Evolutionary conservation across 2,888 invertebrate genomes (phyloP), one percentile per base, ranked within the genome.

Genomic region (Rhagophthalmus giganteus): DNA sequence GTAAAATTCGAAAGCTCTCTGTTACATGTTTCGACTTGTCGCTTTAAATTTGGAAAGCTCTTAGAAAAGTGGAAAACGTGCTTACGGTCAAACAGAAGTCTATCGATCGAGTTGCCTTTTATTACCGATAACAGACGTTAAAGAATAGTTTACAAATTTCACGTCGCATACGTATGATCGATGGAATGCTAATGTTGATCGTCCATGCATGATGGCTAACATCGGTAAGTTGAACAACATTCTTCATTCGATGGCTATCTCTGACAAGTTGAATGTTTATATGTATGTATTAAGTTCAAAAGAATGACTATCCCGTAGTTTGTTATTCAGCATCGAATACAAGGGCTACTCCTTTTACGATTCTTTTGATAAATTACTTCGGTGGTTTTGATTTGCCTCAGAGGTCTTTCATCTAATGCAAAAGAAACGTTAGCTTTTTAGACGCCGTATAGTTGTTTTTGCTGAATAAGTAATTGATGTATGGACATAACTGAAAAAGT

Each of bases 281-380:
- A 40, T 30, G 41, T 35, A 48, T 41, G 48, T 48, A 48, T 48
- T 48, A 48, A 33, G 34, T 37, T 40, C 34, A 41, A 42, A 47
- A 47, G 47, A 47, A 44, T 47, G 28, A 31, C 47, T 47, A 47
- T 47, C 39, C 47, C 20, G 27, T 44, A 20, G 33, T 34, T 44
- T 44, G 34, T 44, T 44, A 44, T 44, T 44, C 44, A 38, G 38
- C 39, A 32, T 13, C 32, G 33, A 47, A 32, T 47, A 47, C 47
- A 47, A 47, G 47, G 47, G 47, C 47, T 47, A 47, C 47, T 47
- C 47, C 46, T 47, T 47, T 47, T 47, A 47, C 47, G 25, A 47
- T 39, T 47, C 33, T 30, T 34, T 41, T 49, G 48, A 49, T 49
- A 40, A 28, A 49, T 49, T 49, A 35, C 41, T 41, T 49, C 30